Base-by-base conservation (phyloP, 1,140 invertebrate species). In the Aethina tumida region DNA sequence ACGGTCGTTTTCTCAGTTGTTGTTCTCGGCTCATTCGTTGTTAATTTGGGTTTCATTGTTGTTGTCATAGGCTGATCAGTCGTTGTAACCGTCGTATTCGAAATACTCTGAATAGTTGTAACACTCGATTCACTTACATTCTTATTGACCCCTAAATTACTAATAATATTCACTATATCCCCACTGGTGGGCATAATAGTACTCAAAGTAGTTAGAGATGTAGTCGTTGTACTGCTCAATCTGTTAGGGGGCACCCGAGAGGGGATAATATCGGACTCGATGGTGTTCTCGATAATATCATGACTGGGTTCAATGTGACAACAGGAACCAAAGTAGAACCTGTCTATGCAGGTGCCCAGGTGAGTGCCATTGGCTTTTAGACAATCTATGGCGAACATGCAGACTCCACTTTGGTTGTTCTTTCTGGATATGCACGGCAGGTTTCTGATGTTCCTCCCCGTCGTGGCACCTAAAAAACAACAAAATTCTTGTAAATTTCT, bases 331-430 rank as follows among this genome's bases (percentile, higher is more conserved):
- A 91, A 90, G 62, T 90, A 91, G 62, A 91, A 92, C 30, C 85
- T 75, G 63, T 94, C 88, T 56, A 90, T 86, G 58, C 90, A 94
- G 3, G 85, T 90, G 31, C 87, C 88, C 41, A 93, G 65, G 53
- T 92, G 88, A 2, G 84, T 86, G 17, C 90, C 90, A 59, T 92
- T 91, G 16, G 81, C 74, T 68, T 91, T 90, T 19, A 88, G 74
- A 56, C 91, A 95, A 43, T 90, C 84, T 62, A 89, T 90, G 35
- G 88, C 88, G 59, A 95, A 93, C 89, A 95, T 95, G 56, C 90
- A 95, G 5, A 87, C 71, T 5, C 90, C 90, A 34, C 76, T 79
- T 45, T 85, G 76, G 3, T 77, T 80, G 13, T 77, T 80, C 56
- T 75, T 73, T 54, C 82, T 74, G 30, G 81, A 84, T 53, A 89